Evolutionary conservation across 2,113 vertebrate species (phyloP).

Genomic region (Cercocebus atys): DNA sequence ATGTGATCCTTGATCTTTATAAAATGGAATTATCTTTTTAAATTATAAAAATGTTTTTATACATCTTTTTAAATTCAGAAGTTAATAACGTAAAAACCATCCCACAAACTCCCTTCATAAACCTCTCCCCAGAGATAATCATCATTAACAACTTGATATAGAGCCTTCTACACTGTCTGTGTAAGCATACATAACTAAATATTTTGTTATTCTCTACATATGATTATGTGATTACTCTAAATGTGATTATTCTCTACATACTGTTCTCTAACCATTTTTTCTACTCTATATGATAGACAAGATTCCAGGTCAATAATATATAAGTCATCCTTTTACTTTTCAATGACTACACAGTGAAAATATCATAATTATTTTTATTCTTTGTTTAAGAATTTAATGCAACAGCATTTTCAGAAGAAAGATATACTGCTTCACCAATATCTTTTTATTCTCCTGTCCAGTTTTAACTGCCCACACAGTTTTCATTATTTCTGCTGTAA

Average conservation of each 20-base stretch:
- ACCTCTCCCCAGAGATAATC: neutral
- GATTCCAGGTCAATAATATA: neutral
- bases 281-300: neutral
- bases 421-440: neutral
- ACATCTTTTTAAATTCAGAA: neutral
- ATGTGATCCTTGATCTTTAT: neutral
- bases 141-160: neutral
- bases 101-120: neutral
- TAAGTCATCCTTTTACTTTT: neutral
- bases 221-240: neutral
- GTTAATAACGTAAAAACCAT: neutral
- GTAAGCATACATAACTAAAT: neutral
- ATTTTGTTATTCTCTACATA: neutral
- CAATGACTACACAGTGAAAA: neutral
- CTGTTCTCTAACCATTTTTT: neutral
- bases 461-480: neutral
- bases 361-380: neutral
- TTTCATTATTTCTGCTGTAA: neutral
- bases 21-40: neutral
- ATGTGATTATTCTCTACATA: neutral
- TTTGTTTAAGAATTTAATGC: neutral
- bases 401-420: slow-evolving; percentile 32
- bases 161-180: neutral
- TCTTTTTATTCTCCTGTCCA: slow-evolving; percentile 13
- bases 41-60: neutral